Percentiles rank a stretch among this genome's conserved stretches.
Conservation (phyloP, 1,140 invertebrate genomes). For the Proctacanthus coquilletti region DNA sequence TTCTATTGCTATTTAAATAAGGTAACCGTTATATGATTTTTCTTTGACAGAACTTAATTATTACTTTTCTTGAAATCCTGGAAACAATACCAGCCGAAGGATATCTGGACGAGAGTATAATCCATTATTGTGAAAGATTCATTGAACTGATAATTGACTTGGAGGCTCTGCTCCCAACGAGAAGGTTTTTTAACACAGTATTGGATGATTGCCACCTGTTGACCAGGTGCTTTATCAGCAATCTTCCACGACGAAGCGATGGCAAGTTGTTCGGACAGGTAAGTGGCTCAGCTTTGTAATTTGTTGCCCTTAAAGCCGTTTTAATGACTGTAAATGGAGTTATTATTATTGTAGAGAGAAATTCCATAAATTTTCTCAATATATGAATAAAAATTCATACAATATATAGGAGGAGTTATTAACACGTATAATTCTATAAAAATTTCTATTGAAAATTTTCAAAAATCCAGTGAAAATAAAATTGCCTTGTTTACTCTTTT, state of each 20-base stretch:
- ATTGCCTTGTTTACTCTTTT: too few species aligned
- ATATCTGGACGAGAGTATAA: conserved; percentile 35
- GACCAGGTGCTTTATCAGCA: conserved; percentile 71
- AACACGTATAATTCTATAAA: too few species aligned
- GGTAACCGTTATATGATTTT: conserved; percentile 2
- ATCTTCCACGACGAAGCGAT: conserved; percentile 57
- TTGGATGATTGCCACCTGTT: conserved; percentile 91
- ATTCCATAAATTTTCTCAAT: too few species aligned
- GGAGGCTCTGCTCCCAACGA: conserved; percentile 84
- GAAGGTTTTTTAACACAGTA: conserved; percentile 92
- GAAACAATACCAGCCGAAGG: conserved; percentile 55
- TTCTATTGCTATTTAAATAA: background rate
- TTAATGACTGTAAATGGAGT: too few species aligned
- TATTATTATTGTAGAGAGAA: too few species aligned
- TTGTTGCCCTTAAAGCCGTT: too few species aligned
- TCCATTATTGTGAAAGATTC: conserved; percentile 86
- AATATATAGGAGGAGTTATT: too few species aligned
- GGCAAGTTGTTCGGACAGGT: conserved; percentile 87
- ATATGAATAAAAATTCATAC: too few species aligned
- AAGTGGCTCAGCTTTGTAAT: too few species aligned
- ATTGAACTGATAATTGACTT: conserved; percentile 92
- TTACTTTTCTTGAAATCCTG: conserved; percentile 77
- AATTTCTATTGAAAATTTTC: too few species aligned
- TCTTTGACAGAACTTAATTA: conserved; percentile 54
- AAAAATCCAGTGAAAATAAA: too few species aligned